Evolutionary conservation across 2,888 invertebrate species (phyloP), one percentile per base, ranked within the genome.

Genomic region (Ochropleura leucogaster): DNA sequence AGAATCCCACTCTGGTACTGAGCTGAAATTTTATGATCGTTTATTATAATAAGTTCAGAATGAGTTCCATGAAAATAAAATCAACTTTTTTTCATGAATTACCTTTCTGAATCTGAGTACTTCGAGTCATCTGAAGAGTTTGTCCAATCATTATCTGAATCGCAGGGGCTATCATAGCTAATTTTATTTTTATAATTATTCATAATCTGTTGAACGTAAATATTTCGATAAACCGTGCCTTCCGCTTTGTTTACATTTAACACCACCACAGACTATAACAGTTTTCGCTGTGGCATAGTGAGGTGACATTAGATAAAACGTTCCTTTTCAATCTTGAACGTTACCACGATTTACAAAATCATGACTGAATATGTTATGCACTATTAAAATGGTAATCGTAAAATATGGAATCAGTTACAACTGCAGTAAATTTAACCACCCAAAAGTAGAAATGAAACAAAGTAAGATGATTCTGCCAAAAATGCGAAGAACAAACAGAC

Each of bases 1-100:
- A 2, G 97, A 96, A 92, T 97, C 97, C 97, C 97, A 98, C 92
- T 97, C 97, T 46, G 97, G 97, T 49, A 97, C 96, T n/a, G 97
- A 97, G 90, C 97, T 97, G 70, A 42, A 91, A 89, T 30, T n/a
- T 55, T 44, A 72, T 57, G 10, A n/a, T 30, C 30, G 42, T 18
- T 9, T 14, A 44, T 30, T 18, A 5, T 47, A 53, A 20, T n/a
- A 16, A 7, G 6, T 44, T 8, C 0, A 10, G 4, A 9, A 57
- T 66, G 60, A 51, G 8, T 55, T 57, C 14, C 10, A 44, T 12
- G 0, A 42, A 62, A 47, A 9, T 59, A 5, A 0, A 0, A 12
- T 18, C 42, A 47, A 71, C 62, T 5, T 9, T 4, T 40, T 40
- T 16, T 9, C 40, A 9, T 20, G 40, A 16, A 16, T 68, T 89